These are phyloP conservation scores for Nomada ruficornis DNA, from an alignment of 2,888 invertebrate genomes.

Conservation along the genomic window DNA sequence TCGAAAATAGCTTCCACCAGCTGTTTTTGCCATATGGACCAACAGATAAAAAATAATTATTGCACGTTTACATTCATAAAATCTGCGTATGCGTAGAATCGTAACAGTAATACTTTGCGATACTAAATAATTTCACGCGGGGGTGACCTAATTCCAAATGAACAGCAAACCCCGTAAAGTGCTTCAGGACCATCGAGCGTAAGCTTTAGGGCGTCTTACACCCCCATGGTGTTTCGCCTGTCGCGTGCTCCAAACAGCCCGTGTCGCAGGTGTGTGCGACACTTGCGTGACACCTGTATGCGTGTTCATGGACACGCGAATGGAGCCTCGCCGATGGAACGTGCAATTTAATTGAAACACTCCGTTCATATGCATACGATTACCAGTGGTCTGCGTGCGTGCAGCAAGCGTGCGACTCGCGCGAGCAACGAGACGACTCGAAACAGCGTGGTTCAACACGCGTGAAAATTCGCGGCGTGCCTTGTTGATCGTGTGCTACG, in stretches of 20 bases:
- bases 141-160: no score
- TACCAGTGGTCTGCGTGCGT: constrained; percentile 16
- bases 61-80: no score
- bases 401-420: constrained; percentile 28
- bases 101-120: no score
- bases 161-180: no score
- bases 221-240: background rate
- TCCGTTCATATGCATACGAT: constrained; percentile 47
- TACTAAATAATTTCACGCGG: no score
- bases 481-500: constrained; percentile 40
- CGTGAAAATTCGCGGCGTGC: constrained; percentile 50
- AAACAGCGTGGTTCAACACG: constrained; percentile 30
- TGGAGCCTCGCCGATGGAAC: constrained; percentile 30
- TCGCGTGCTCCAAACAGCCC: constrained; percentile 7
- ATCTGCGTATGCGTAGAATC: no score
- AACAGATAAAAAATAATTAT: no score
- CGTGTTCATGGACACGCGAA: constrained; percentile 27
- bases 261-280: constrained; percentile 40
- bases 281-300: constrained; percentile 43
- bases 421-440: constrained; percentile 35
- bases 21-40: no score
- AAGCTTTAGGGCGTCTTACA: constrained; percentile 5
- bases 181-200: background rate
- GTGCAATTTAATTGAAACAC: constrained; percentile 59
- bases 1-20: no score